A percentile compares a stretch with the other conserved stretches of the same genome.
Evolutionary conservation across 2,888 invertebrate genomes (phyloP).

Genomic region (Rapana venosa): DNA sequence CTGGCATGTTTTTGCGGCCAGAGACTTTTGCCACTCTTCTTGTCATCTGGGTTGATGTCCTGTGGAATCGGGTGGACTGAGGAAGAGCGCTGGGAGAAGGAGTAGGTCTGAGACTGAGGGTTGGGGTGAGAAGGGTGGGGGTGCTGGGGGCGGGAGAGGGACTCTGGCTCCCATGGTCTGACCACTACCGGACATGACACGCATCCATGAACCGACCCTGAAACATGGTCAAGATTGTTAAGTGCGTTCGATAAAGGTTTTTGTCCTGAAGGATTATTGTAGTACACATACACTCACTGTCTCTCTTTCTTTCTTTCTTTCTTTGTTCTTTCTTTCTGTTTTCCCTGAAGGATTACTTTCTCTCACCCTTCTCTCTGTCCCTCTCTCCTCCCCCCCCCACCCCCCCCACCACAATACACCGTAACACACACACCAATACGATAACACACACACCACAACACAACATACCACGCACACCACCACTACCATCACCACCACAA

Average conservation of each 20-base stretch:
- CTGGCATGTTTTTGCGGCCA: neutral
- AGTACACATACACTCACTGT: neutral
- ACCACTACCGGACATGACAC: conserved; percentile 43
- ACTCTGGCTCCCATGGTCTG: conserved; percentile 41
- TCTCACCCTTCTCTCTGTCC: too few relatives aligned
- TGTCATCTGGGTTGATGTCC: conserved; percentile 19
- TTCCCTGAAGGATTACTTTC: too few relatives aligned
- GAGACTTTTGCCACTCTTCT: neutral
- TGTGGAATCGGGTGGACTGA: conserved; percentile 33
- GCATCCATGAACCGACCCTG: conserved; percentile 46
- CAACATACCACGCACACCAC: too few relatives aligned
- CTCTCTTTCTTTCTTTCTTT: neutral
- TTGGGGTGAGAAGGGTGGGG: conserved; percentile 11
- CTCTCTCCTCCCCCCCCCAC: too few relatives aligned
- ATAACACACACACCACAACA: too few relatives aligned
- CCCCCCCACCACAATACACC: too few relatives aligned
- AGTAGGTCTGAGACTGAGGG: conserved; percentile 17
- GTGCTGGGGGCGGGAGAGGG: conserved; percentile 34
- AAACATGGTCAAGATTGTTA: neutral
- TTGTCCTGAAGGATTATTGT: too few relatives aligned
- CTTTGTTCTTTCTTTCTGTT: neutral
- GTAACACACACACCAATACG: too few relatives aligned
- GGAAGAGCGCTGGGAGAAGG: neutral
- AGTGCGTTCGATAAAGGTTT: too few relatives aligned
- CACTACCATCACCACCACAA: too few relatives aligned